Percentiles rank a stretch among this genome's conserved stretches.
phyloP scores from a whole-genome alignment of 2,888 invertebrate species.

The Tachina fera region DNA sequence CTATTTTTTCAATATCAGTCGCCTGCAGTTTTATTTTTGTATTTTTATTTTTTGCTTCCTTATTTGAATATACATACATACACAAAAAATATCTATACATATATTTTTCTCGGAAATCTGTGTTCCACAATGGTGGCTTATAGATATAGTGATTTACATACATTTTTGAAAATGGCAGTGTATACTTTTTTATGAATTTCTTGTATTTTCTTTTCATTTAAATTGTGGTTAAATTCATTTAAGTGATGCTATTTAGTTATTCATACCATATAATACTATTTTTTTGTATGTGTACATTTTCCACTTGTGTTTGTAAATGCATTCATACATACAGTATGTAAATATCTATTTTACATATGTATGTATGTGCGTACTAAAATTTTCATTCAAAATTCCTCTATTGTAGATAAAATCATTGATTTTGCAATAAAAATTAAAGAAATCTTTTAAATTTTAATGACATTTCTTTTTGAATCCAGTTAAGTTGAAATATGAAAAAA shows the following conservation, averaged over 20 bases:
- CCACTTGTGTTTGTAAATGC: conserved; percentile 10
- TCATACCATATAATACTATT: conserved; percentile 51
- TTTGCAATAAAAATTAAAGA: background rate
- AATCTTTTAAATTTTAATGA: conserved; percentile 56
- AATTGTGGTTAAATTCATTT: conserved; percentile 70
- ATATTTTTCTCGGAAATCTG: conserved; percentile 51
- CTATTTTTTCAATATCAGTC: conserved; percentile 32
- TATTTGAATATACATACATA: background rate
- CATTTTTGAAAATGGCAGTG: conserved; percentile 20
- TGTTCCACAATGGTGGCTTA: conserved; percentile 22
- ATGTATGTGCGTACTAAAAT: too few species aligned
- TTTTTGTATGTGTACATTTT: conserved; percentile 14
- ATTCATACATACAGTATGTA: background rate
- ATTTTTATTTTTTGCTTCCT: conserved; percentile 10
- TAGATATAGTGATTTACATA: conserved; percentile 4
- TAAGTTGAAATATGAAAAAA: background rate
- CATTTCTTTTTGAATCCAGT: conserved; percentile 61
- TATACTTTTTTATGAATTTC: conserved; percentile 24
- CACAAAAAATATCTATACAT: background rate
- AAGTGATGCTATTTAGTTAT: conserved; percentile 70
- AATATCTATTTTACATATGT: background rate
- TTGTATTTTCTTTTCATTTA: conserved; percentile 62
- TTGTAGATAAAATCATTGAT: background rate
- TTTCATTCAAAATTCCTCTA: background rate
- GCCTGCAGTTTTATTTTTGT: conserved; percentile 2